These are phyloP conservation scores for Varanus salvator DNA, from an alignment of 2,113 vertebrate species.

Conservation along the genomic window DNA sequence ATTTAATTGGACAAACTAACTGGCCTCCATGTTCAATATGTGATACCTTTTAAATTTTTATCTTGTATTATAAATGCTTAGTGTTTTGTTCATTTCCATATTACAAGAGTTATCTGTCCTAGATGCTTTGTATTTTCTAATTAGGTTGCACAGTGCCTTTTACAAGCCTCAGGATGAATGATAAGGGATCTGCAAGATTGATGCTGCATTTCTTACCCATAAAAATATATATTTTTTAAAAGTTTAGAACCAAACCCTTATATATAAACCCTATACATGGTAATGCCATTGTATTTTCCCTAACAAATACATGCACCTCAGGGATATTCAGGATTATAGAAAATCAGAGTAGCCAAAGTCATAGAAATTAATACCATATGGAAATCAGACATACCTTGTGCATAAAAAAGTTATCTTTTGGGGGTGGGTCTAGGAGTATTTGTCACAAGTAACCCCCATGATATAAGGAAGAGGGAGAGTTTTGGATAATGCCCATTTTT, in stretches of 20 bases:
- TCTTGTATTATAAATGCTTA: neutral
- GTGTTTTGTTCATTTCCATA: conserved; percentile 1
- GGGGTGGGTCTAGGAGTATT: no score
- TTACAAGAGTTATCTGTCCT: neutral
- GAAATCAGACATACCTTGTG: neutral
- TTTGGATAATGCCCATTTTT: neutral
- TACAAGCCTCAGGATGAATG: conserved; percentile 4
- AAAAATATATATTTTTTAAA: neutral
- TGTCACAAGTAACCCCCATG: no score
- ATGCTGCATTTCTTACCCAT: neutral
- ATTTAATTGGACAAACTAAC: conserved; percentile 2
- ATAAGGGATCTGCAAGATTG: neutral
- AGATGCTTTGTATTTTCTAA: conserved; percentile 7
- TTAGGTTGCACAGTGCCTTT: neutral
- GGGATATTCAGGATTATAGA: neutral
- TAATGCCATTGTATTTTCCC: neutral
- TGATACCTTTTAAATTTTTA: conserved; percentile 3
- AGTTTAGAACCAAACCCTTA: neutral
- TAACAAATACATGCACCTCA: neutral
- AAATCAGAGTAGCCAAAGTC: neutral
- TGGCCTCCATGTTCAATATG: neutral
- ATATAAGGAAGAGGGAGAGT: neutral
- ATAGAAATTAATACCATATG: neutral
- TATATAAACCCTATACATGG: neutral
- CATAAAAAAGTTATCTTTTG: neutral